Evolutionary conservation across 2,797 vertebrate genomes (phyloP).

Genomic region (Trichosurus vulpecula): DNA sequence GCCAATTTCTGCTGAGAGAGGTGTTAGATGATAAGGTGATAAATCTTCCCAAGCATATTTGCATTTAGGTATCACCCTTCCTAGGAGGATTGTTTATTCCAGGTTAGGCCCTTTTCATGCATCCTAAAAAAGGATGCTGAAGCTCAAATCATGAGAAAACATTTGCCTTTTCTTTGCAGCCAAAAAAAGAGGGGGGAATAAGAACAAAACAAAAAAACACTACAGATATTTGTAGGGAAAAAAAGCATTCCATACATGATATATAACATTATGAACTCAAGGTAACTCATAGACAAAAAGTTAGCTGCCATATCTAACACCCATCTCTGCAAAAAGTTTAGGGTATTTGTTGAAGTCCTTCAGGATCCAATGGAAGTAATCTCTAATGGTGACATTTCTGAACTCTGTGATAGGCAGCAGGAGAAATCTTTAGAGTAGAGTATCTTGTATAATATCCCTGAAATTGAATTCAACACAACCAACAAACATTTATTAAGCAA

Average conservation of each 20-base stretch:
- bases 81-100: neutral
- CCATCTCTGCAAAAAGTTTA: neutral
- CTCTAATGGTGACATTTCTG: neutral
- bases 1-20: neutral
- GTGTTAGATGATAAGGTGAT: neutral
- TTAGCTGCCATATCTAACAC: neutral
- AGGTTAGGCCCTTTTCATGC: neutral
- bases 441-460: neutral
- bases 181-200: neutral
- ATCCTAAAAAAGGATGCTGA: neutral
- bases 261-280: neutral
- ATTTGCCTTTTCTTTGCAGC: neutral
- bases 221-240: neutral
- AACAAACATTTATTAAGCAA: neutral
- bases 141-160: neutral
- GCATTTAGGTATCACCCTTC: neutral
- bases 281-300: neutral
- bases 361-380: neutral
- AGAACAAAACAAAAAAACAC: neutral
- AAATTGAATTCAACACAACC: neutral
- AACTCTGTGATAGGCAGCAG: neutral
- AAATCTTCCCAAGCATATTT: neutral
- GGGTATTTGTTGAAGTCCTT: neutral
- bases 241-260: neutral
- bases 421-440: neutral